Conservation (phyloP, 2,113 vertebrate species). For the Prunella fulvescens region DNA sequence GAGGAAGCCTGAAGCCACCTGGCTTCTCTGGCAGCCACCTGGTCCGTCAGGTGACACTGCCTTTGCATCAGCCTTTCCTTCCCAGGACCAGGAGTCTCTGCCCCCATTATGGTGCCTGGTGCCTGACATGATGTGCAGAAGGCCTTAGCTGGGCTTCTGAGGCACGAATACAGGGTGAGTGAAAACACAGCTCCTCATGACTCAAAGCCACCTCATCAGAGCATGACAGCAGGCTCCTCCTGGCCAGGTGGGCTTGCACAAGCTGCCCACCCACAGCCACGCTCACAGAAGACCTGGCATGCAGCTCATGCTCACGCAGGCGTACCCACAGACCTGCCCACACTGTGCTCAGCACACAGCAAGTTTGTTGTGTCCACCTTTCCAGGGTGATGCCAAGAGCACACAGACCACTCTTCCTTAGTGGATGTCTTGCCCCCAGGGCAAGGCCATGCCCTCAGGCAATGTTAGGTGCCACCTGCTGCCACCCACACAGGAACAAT, state of each 20-base stretch:
- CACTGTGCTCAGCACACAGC: not conserved
- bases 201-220: not conserved
- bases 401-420: not conserved
- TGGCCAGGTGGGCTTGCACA: slow-evolving; percentile 5
- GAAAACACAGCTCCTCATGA: not conserved
- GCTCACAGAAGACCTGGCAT: rapidly evolving
- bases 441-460: not conserved
- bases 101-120: rapidly evolving
- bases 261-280: not conserved
- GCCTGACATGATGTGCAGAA: not conserved
- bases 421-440: not conserved
- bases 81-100: not conserved
- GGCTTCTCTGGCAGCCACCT: not conserved
- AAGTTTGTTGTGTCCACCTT: not conserved
- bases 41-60: not conserved
- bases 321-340: not conserved
- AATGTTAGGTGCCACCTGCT: not conserved
- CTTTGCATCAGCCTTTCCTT: not conserved
- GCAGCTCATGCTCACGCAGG: not conserved
- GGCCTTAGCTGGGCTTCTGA: not conserved
- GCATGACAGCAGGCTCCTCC: not conserved
- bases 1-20: not conserved
- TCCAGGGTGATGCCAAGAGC: not conserved
- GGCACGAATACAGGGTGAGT: not conserved
- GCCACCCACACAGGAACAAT: not conserved